These are phyloP conservation scores for Orientallactaga sibirica DNA, from an alignment of 2,797 vertebrate genomes.

Conservation along the genomic window DNA sequence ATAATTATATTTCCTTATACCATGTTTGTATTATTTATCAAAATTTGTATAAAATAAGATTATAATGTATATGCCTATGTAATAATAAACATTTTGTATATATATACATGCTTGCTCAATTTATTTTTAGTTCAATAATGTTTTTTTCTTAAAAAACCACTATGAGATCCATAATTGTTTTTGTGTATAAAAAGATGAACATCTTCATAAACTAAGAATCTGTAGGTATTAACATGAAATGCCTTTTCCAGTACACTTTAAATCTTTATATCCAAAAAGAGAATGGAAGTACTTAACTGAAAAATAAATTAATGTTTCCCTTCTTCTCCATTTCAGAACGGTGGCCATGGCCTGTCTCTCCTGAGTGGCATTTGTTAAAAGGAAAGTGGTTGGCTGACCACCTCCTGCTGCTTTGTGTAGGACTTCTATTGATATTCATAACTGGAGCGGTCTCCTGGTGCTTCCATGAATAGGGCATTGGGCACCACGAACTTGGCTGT, in stretches of 20 bases:
- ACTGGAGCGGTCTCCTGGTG: background rate
- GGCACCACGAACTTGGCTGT: background rate
- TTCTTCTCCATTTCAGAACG: background rate
- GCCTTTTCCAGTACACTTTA: background rate
- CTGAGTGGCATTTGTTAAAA: background rate
- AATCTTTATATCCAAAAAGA: background rate
- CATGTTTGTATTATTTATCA: background rate
- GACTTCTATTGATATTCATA: rapidly evolving
- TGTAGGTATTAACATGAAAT: background rate
- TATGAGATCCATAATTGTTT: background rate
- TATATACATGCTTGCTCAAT: background rate
- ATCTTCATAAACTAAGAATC: background rate
- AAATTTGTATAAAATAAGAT: background rate
- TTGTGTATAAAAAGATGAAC: background rate
- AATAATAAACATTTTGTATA: background rate
- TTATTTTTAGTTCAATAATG: background rate
- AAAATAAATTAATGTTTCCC: background rate
- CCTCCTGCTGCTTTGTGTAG: background rate
- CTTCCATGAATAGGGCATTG: too few relatives aligned
- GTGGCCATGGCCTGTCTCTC: background rate
- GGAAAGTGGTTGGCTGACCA: background rate
- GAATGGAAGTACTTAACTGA: background rate
- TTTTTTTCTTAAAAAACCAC: background rate
- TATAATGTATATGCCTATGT: background rate
- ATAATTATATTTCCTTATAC: background rate